Conservation (phyloP, 30 jellyfish, hydroid and myxozoan species). For the Aurelia coerulea region DNA sequence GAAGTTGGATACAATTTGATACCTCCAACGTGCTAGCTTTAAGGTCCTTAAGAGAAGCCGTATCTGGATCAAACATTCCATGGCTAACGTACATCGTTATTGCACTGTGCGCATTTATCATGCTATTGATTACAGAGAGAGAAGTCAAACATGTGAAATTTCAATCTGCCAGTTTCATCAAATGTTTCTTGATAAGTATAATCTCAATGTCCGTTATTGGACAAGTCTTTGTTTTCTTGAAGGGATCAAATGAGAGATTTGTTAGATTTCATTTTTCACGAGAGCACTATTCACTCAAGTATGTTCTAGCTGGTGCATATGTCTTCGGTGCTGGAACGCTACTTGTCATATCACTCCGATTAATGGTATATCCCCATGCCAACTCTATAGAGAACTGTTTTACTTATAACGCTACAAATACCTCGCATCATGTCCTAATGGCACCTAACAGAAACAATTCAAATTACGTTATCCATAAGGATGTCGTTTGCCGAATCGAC, state of each 20-base stretch:
- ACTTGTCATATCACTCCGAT: conserved; percentile 4
- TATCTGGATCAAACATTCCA: conserved; percentile 2
- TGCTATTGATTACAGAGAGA: background rate
- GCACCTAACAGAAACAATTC: background rate
- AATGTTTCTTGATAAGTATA: background rate
- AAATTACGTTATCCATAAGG: background rate
- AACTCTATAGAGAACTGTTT: background rate
- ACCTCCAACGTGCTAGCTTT: background rate
- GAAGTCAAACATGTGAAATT: background rate
- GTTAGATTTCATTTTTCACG: background rate
- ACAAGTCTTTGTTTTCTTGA: background rate
- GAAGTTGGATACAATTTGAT: too few species aligned
- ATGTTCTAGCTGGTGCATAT: conserved; percentile 2
- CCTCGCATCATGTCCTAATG: background rate
- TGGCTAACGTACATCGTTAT: background rate
- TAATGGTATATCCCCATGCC: background rate
- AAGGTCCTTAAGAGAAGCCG: background rate
- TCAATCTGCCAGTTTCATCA: background rate
- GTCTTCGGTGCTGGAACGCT: background rate
- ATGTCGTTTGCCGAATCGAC: background rate
- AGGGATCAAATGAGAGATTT: background rate
- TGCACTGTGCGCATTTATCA: background rate
- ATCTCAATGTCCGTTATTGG: background rate
- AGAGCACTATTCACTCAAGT: background rate
- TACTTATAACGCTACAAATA: background rate